A percentile compares a stretch with the other conserved stretches of the same genome.
phyloP scores from a whole-genome alignment of 2,797 vertebrate species.

The Carapus acus region DNA sequence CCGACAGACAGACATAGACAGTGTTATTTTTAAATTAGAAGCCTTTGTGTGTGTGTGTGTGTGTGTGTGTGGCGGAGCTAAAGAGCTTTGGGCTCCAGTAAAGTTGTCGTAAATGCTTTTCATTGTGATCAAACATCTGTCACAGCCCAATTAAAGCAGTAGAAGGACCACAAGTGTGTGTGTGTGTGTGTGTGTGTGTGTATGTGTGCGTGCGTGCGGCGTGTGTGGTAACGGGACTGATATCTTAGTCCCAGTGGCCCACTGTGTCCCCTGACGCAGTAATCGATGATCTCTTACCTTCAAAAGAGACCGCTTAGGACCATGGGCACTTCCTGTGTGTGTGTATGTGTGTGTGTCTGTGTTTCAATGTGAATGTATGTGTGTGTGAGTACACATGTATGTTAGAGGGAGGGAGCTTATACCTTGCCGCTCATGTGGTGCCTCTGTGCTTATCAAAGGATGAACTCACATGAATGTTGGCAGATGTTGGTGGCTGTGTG shows the following conservation, averaged over 20 bases:
- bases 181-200: slow-evolving; percentile 2
- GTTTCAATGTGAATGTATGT: slow-evolving; percentile 22
- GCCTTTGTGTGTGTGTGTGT: background rate
- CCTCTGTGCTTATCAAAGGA: no score
- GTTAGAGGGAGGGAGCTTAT: no score
- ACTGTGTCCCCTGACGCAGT: slow-evolving; percentile 27
- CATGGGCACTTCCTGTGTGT: slow-evolving; percentile 32
- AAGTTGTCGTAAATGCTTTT: background rate
- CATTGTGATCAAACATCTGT: background rate
- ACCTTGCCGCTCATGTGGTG: slow-evolving; percentile 33
- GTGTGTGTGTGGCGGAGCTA: no score
- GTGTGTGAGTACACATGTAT: no score
- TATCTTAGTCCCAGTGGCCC: slow-evolving; percentile 46
- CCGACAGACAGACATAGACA: background rate
- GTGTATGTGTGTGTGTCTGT: slow-evolving; percentile 2
- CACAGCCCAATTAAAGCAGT: background rate
- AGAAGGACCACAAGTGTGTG: background rate
- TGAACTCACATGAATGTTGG: no score
- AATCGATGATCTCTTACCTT: slow-evolving; percentile 37
- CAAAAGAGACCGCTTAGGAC: slow-evolving; percentile 23
- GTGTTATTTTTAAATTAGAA: background rate
- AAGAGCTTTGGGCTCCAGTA: background rate
- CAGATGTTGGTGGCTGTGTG: no score
- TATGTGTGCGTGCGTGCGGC: no score
- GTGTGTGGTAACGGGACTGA: slow-evolving; percentile 16